phyloP scores from a whole-genome alignment of 2,113 vertebrate species.

The Myrmophylax atrothorax region DNA sequence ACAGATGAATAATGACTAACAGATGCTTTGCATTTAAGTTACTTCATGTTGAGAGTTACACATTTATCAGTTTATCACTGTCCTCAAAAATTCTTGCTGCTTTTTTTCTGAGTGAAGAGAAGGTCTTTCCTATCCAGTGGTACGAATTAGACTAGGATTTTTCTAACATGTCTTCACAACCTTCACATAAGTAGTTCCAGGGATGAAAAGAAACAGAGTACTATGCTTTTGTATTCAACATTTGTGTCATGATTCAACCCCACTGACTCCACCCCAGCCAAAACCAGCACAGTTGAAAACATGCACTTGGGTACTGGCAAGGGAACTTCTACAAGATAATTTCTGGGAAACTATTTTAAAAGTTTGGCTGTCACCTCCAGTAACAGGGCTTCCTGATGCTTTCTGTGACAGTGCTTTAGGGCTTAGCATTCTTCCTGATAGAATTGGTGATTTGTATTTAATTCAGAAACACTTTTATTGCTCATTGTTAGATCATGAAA shows the following conservation, averaged over 20 bases:
- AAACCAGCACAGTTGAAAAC: not conserved
- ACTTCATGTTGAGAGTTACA: not conserved
- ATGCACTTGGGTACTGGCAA: not conserved
- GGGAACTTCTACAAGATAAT: not conserved
- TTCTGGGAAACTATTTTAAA: not conserved
- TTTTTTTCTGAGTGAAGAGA: not conserved
- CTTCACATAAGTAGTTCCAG: not conserved
- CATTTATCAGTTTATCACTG: not conserved
- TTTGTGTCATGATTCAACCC: not conserved
- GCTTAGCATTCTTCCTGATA: not conserved
- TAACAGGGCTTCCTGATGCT: not conserved
- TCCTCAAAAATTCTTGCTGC: not conserved
- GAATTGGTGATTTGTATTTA: not conserved
- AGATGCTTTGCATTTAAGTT: not conserved
- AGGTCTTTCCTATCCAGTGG: not conserved
- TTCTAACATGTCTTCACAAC: not conserved
- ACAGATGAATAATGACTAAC: not conserved
- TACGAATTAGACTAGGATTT: not conserved
- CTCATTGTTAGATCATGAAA: conserved; percentile 91
- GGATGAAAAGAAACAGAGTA: not conserved
- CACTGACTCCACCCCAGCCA: not conserved
- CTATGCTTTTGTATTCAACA: not conserved
- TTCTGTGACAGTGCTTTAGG: not conserved
- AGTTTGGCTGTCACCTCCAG: not conserved
- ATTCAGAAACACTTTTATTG: not conserved